Evolutionary conservation across 2,113 vertebrate genomes (phyloP).

Genomic region (Lepisosteus osseus): DNA sequence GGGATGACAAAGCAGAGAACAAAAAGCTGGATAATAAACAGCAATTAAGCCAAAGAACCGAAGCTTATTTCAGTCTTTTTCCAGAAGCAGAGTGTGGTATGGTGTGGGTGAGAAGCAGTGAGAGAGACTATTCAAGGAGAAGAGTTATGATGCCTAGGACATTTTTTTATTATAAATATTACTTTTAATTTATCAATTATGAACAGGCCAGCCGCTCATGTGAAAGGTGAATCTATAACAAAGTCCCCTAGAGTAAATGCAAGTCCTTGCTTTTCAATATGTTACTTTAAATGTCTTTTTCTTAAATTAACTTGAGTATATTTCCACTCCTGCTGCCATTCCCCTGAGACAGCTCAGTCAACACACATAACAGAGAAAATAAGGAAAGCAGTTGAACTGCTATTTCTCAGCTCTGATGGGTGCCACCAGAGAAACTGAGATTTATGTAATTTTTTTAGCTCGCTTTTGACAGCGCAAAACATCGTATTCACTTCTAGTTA

Average conservation of each 20-base stretch:
- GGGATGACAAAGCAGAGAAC: not conserved
- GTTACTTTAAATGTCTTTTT: conserved; percentile 24
- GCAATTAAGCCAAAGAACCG: not conserved
- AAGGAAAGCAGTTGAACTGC: too few species aligned
- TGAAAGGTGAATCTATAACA: conserved; percentile 41
- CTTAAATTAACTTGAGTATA: conserved; percentile 38
- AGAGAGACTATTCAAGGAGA: conserved; percentile 23
- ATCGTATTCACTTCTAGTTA: too few species aligned
- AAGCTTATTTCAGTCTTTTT: not conserved
- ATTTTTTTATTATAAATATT: conserved; percentile 17
- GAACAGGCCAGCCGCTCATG: conserved; percentile 30
- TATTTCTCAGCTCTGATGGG: too few species aligned
- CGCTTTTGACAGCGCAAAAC: too few species aligned
- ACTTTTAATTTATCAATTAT: conserved; percentile 33
- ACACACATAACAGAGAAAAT: too few species aligned
- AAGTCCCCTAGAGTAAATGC: conserved; percentile 29
- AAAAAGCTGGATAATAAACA: not conserved
- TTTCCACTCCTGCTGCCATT: too few species aligned
- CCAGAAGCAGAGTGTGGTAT: not conserved
- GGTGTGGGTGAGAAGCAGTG: not conserved
- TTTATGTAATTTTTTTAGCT: too few species aligned
- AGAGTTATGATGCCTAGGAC: conserved; percentile 31
- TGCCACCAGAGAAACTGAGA: too few species aligned
- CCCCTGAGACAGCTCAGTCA: too few species aligned
- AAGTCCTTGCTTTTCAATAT: conserved; percentile 16